Percentiles rank a stretch among this genome's conserved stretches.
Evolutionary conservation across 2,113 vertebrate genomes (phyloP).

Genomic region (Sterna hirundo): DNA sequence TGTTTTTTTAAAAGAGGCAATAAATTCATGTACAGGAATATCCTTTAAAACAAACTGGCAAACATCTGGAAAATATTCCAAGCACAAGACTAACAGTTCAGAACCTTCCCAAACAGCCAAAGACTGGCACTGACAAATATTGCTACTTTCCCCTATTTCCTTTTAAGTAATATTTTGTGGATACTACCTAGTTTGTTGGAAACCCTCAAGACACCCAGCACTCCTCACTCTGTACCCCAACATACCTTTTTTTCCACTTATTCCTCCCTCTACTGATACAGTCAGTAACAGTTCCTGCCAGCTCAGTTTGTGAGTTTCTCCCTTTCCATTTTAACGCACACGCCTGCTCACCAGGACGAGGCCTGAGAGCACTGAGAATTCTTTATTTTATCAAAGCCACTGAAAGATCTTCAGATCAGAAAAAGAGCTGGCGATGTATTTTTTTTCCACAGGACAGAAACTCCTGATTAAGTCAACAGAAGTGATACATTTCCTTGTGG

Average conservation of each 20-base stretch:
- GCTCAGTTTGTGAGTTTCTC: not conserved
- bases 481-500: not conserved
- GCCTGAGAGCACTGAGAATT: not conserved
- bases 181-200: not conserved
- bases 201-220: not conserved
- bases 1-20: not conserved
- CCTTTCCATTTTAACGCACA: not conserved
- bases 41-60: not conserved
- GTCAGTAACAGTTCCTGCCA: not conserved
- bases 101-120: not conserved
- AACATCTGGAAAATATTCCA: not conserved
- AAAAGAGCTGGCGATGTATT: not conserved
- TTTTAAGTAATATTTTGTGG: not conserved
- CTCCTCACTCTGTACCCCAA: not conserved
- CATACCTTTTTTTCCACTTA: not conserved
- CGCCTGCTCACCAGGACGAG: not conserved
- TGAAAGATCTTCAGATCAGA: not conserved
- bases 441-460: not conserved
- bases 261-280: not conserved
- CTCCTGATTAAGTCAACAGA: not conserved
- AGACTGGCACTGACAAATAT: not conserved
- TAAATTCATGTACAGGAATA: not conserved
- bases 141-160: not conserved
- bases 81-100: not conserved
- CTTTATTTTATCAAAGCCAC: not conserved